Conservation (phyloP, 2,797 vertebrate genomes). For the Sebastes baramenuke region DNA sequence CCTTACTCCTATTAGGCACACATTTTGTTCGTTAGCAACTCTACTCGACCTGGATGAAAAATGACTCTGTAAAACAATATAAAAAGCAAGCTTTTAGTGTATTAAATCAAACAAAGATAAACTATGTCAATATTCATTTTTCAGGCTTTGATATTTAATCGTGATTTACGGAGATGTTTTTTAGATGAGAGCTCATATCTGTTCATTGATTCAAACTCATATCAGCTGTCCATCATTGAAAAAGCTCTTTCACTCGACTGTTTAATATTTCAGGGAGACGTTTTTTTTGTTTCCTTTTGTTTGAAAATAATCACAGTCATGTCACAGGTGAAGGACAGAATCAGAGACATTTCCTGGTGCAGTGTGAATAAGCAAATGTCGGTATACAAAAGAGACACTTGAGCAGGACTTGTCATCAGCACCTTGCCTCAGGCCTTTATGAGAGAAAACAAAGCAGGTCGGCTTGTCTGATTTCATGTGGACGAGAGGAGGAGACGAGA, state of each 20-base stretch:
- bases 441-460: constrained; percentile 20
- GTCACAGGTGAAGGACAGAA: constrained; percentile 3
- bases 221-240: not conserved
- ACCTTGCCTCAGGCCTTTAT: constrained; percentile 15
- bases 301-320: not conserved
- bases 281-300: not conserved
- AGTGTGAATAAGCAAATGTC: not conserved
- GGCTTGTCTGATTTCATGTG: constrained; percentile 23
- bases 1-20: not conserved
- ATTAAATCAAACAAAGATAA: not conserved
- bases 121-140: not conserved
- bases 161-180: not conserved
- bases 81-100: not conserved
- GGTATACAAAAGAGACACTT: not conserved
- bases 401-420: not conserved
- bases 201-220: not conserved
- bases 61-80: not conserved
- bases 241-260: not conserved
- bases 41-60: not conserved
- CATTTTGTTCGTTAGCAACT: not conserved
- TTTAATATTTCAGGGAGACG: not conserved
- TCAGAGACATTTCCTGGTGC: not conserved
- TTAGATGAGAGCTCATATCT: not conserved
- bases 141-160: not conserved
- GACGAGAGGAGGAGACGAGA: constrained; percentile 20